A percentile compares a stretch with the other conserved stretches of the same genome.
These are phyloP conservation scores for Columbina picui DNA, from an alignment of 2,113 vertebrate genomes.

Conservation along the genomic window DNA sequence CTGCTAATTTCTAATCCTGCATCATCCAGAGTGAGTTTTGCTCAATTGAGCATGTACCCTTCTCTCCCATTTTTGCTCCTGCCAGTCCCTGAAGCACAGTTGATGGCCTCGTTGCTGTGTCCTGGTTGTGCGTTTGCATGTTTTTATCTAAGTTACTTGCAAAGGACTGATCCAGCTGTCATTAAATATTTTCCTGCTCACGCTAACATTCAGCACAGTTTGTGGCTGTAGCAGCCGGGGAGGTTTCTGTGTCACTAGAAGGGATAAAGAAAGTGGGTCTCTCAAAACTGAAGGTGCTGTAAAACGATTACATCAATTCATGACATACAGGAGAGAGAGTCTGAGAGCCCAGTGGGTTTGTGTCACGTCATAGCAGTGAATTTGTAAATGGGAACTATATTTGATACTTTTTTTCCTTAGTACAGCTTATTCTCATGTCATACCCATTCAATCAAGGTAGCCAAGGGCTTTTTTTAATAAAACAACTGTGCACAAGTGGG, in stretches of 20 bases:
- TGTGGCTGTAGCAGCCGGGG: rapidly evolving
- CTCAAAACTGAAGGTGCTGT: background rate
- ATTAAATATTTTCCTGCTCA: background rate
- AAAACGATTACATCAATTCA: background rate
- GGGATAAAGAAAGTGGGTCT: background rate
- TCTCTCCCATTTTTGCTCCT: background rate
- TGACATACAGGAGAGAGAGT: background rate
- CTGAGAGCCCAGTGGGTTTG: background rate
- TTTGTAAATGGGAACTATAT: background rate
- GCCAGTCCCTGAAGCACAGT: background rate
- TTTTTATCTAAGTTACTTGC: background rate
- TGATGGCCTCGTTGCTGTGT: background rate
- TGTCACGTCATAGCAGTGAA: background rate
- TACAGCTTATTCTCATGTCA: slow-evolving; percentile 1
- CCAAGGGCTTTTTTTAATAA: background rate
- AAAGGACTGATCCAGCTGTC: background rate
- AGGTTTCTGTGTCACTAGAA: background rate
- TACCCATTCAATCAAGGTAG: background rate
- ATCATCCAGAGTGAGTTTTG: background rate
- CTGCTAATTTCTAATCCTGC: background rate
- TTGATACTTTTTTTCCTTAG: background rate
- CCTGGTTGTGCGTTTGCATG: background rate
- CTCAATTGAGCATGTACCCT: background rate
- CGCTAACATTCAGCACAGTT: background rate
- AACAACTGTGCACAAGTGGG: background rate